These are phyloP conservation scores for Rhyacichthys aspro DNA, from an alignment of 2,797 vertebrate genomes.

Conservation along the genomic window DNA sequence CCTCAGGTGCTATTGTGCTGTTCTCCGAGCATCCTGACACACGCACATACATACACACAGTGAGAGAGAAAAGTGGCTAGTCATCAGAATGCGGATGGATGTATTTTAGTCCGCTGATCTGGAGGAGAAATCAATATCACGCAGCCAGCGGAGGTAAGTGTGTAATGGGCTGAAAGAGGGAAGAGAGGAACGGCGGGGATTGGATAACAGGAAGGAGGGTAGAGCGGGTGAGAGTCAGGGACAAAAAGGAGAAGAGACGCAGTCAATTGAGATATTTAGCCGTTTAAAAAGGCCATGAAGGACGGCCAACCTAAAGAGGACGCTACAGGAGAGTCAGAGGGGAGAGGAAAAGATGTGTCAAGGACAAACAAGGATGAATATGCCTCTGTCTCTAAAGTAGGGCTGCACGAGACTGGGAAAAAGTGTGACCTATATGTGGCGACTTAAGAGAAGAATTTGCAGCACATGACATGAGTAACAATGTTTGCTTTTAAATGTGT, in stretches of 20 bases:
- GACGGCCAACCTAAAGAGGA: slow-evolving; percentile 45
- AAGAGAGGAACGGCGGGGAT: slow-evolving; percentile 5
- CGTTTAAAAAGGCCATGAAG: slow-evolving; percentile 38
- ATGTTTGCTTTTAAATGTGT: neutral
- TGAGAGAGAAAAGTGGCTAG: slow-evolving; percentile 45
- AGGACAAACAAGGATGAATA: slow-evolving; percentile 16
- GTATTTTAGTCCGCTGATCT: slow-evolving; percentile 65
- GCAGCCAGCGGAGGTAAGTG: slow-evolving; percentile 25
- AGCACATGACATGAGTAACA: neutral
- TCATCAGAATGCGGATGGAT: slow-evolving; percentile 60
- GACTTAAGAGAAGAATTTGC: neutral
- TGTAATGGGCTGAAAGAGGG: slow-evolving; percentile 18
- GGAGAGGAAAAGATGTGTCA: slow-evolving; percentile 18
- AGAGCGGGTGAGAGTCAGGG: slow-evolving; percentile 15
- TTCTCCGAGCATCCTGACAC: slow-evolving; percentile 72
- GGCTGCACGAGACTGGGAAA: neutral
- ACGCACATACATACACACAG: slow-evolving; percentile 26
- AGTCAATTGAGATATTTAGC: slow-evolving; percentile 40
- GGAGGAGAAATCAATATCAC: slow-evolving; percentile 67
- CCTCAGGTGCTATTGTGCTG: slow-evolving; percentile 33
- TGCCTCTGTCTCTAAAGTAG: neutral
- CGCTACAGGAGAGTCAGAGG: slow-evolving; percentile 3
- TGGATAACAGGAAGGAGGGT: slow-evolving; percentile 27
- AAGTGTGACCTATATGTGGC: slow-evolving; percentile 4
- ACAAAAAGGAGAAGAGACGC: slow-evolving; percentile 27